phyloP scores from a whole-genome alignment of 2,888 invertebrate species.

The Trileptium ribeirensis region DNA sequence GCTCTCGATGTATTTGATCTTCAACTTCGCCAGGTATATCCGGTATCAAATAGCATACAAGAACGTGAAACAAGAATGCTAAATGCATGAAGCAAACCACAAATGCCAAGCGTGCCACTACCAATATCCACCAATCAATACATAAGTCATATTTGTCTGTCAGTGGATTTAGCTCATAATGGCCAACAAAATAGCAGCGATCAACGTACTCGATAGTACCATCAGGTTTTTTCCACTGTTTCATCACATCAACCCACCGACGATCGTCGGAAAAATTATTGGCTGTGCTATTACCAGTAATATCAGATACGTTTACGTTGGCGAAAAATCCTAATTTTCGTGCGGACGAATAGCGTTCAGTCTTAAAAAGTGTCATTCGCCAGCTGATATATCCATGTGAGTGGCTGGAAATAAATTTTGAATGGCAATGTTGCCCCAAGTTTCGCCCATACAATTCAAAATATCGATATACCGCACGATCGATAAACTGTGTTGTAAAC shows the following conservation, averaged over 20 bases:
- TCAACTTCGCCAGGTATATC: neutral
- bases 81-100: neutral
- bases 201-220: neutral
- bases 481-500: constrained; percentile 8
- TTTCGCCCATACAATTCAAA: neutral
- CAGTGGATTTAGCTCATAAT: neutral
- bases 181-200: neutral
- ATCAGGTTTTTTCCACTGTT: neutral
- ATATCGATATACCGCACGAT: neutral
- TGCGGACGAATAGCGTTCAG: neutral
- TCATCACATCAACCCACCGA: neutral
- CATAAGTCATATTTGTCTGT: neutral
- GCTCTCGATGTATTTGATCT: neutral
- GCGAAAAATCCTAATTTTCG: neutral
- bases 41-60: neutral
- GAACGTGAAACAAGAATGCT: neutral
- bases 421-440: neutral
- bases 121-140: neutral
- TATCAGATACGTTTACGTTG: neutral
- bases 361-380: neutral
- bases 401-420: too few relatives aligned
- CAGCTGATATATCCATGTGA: neutral
- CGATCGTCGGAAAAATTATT: neutral
- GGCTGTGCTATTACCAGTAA: neutral
- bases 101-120: constrained; percentile 20